Evolutionary conservation across 2,797 vertebrate species (phyloP), one percentile per base, ranked within the genome.

Genomic region (Xiphorhynchus erythropygius): DNA sequence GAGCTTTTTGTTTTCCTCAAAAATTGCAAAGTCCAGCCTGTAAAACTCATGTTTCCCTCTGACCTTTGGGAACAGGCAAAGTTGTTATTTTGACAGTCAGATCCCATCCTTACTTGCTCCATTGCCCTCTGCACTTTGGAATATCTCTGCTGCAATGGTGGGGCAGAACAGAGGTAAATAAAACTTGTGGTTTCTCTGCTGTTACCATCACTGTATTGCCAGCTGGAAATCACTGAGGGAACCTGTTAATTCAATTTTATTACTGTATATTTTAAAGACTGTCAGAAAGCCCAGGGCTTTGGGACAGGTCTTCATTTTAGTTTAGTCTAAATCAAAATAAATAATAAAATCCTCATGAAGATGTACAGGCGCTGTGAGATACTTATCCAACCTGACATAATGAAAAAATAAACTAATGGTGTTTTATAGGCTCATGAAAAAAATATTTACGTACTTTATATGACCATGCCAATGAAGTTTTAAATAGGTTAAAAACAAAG

Each of bases 281-380:
- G 93, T 92, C 94, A 94, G 32, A 86, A 93, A 89, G 60, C 80
- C 41, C 50, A 68, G 80, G 64, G 74, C 52, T 91, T 94, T 94
- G 63, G 90, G 76, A 86, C 69, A 74, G 76, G 65, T 76, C 91
- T 96, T 95, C 18, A 2, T 88, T 94, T 96, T 90, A 93, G 94
- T 96, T 97, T 95, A 94, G 88, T 68, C 74, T 95, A 95, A 90
- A 96, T 96, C 95, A 95, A 96, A 97, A 96, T 94, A 96, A 93
- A 96, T 87, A 95, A 91, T 96, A 96, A 97, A 96, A 94, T 79
- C 39, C 52, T 93, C 83, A 80, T 94, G 96, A 97, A 96, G 93
- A 96, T 95, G 93, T 93, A 94, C 96, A 95, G 96, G 86, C 91
- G 65, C 85, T 25, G 5, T 53, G 81, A 94, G 84, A 74, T 91